These are phyloP conservation scores for Drosophila borealis DNA, from an alignment of 2,888 invertebrate genomes.

Conservation along the genomic window DNA sequence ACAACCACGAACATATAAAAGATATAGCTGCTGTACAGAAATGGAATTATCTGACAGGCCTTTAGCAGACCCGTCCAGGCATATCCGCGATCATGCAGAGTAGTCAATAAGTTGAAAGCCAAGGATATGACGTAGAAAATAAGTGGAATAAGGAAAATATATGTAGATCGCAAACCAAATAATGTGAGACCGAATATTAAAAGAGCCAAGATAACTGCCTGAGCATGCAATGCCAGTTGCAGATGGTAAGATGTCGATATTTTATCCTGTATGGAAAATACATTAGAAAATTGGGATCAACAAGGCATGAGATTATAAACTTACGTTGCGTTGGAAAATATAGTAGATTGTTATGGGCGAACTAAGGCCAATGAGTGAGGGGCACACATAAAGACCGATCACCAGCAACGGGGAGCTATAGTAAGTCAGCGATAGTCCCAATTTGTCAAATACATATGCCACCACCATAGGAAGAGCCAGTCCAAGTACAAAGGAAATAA, in stretches of 20 bases:
- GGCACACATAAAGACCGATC: conserved; percentile 82
- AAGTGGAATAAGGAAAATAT: conserved; percentile 74
- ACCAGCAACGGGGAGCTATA: conserved; percentile 86
- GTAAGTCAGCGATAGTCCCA: conserved; percentile 86
- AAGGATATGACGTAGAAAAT: conserved; percentile 75
- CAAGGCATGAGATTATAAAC: conserved; percentile 6
- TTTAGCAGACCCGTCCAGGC: conserved; percentile 79
- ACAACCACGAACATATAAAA: conserved; percentile 85
- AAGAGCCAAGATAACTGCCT: conserved; percentile 73
- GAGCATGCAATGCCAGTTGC: conserved; percentile 80
- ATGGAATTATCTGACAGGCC: conserved; percentile 83
- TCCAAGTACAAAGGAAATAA: conserved; percentile 75
- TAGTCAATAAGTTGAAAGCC: conserved; percentile 75
- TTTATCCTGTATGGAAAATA: conserved; percentile 59
- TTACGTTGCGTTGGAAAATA: conserved; percentile 70
- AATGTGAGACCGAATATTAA: conserved; percentile 61
- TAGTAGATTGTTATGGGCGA: conserved; percentile 76
- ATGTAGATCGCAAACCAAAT: conserved; percentile 76
- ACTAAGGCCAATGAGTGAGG: conserved; percentile 80
- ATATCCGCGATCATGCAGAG: conserved; percentile 73
- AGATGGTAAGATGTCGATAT: conserved; percentile 67
- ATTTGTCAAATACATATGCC: conserved; percentile 82
- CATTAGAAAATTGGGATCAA: background rate
- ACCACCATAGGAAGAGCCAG: conserved; percentile 78
- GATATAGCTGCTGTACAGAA: conserved; percentile 85